Evolutionary conservation across 2,113 vertebrate genomes (phyloP), one percentile per base, ranked within the genome.

Genomic region (Seriola quinqueradiata): DNA sequence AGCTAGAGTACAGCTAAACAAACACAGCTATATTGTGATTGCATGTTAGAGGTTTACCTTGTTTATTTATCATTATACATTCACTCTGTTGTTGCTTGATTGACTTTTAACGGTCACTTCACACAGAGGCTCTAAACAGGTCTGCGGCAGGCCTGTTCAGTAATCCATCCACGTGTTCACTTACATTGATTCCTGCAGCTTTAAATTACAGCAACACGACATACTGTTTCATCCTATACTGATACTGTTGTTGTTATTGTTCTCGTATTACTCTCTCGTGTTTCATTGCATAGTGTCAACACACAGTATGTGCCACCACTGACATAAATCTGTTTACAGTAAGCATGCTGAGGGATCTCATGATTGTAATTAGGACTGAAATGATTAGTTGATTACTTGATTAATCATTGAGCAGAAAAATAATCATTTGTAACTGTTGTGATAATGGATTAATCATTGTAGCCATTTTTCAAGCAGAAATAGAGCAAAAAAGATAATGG

Each of bases 11-110:
- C n/a, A 69, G 19, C 7, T 9, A 46, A 69, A 67, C 6, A 12
- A 25, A 12, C 54, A 8, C 2, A 14, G 44, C 57, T 76, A 73
- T 71, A 58, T 81, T 48, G 14, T 55, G 4, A 52, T 8, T 42
- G n/a, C 52, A 25, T 50, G 42, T 60, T 28, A 3, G 38, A 73
- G 13, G 38, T 32, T 10, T 52, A 25, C 13, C 40, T 60, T 67
- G 61, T 82, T 65, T 46, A 44, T 85, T 86, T 85, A 70, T 88
- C 52, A 77, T 44, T 60, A 71, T 73, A 79, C 77, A 69, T 80
- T 88, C 74, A 82, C 84, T 69, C 50, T 38, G 4, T 58, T 58
- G 10, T 58, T 58, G 1, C 5, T 12, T 28, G 55, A 58, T 28
- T 28, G n/a, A 58, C 55, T 25, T 58, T 52, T 14, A 19, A 50